Conservation (phyloP, 2,113 vertebrate genomes). For the Peromyscus californicus region DNA sequence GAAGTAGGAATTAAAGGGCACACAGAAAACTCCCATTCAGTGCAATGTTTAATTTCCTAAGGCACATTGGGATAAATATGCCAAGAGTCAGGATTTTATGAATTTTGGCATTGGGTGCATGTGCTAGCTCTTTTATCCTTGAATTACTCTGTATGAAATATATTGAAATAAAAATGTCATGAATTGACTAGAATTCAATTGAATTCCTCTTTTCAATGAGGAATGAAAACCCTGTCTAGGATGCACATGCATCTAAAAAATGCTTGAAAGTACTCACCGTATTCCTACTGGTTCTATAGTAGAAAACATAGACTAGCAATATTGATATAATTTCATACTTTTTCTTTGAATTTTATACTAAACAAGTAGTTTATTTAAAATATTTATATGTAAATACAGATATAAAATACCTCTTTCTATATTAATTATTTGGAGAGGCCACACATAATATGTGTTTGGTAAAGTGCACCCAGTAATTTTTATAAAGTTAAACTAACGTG, state of each 20-base stretch:
- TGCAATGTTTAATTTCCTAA: not conserved
- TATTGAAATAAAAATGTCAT: slow-evolving; percentile 16
- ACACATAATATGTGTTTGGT: not conserved
- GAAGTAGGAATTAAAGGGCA: not conserved
- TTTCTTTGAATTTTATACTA: not conserved
- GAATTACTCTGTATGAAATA: slow-evolving; percentile 26
- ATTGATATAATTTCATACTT: not conserved
- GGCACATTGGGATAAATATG: not conserved
- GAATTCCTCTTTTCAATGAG: not conserved
- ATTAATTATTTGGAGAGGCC: not conserved
- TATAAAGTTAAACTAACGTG: slow-evolving; percentile 24
- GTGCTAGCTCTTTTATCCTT: not conserved
- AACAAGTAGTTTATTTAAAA: not conserved
- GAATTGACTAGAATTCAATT: not conserved
- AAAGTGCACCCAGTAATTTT: not conserved
- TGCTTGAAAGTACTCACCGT: not conserved
- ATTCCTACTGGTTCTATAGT: not conserved
- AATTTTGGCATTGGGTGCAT: not conserved
- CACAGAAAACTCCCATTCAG: not conserved
- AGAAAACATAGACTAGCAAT: not conserved
- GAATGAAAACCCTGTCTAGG: not conserved
- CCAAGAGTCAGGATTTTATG: not conserved
- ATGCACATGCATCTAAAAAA: not conserved
- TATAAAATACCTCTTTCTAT: not conserved
- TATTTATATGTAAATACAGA: not conserved